phyloP scores from a whole-genome alignment of 1,140 invertebrate species.

The Drosophila pectinifera region DNA sequence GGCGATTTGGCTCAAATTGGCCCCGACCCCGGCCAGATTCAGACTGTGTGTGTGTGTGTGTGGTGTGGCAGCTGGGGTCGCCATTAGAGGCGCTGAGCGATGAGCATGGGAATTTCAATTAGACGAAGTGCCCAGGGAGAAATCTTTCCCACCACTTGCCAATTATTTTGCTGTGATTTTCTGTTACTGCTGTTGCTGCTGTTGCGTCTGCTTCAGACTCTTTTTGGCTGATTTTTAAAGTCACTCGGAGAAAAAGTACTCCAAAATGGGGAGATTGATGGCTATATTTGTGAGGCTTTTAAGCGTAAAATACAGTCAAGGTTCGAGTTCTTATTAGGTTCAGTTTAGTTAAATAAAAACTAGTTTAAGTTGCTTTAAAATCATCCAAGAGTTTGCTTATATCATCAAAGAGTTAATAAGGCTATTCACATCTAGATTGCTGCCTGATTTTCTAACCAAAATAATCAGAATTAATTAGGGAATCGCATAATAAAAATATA shows the following conservation, averaged over 20 bases:
- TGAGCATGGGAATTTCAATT: constrained; percentile 69
- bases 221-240: constrained; percentile 29
- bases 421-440: no score
- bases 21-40: constrained; percentile 40
- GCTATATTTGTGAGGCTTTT: background rate
- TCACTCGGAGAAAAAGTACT: constrained; percentile 16
- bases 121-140: constrained; percentile 57
- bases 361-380: no score
- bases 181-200: constrained; percentile 2
- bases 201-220: constrained; percentile 7
- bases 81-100: constrained; percentile 62
- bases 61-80: constrained; percentile 57
- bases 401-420: no score
- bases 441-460: no score
- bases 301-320: no score
- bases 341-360: no score
- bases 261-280: background rate
- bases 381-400: no score
- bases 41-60: constrained; percentile 46
- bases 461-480: no score
- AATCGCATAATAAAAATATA: no score
- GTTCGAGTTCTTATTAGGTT: no score
- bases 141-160: constrained; percentile 63
- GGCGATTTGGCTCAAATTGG: constrained; percentile 61
- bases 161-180: constrained; percentile 57